Conservation (phyloP, 2,113 vertebrate species). For the Catharus fuscescens region DNA sequence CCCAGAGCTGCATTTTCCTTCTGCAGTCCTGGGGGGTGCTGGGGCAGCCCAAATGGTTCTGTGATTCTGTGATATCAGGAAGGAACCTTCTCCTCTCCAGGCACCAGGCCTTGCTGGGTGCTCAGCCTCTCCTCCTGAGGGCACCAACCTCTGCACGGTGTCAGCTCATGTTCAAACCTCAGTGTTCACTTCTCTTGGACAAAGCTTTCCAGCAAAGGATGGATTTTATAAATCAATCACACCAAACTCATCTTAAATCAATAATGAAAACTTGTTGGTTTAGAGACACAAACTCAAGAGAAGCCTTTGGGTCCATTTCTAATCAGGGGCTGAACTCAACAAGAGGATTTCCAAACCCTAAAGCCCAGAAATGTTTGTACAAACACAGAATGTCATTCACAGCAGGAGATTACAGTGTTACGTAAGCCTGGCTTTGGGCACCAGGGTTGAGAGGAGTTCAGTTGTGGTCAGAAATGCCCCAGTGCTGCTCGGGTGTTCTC, state of each 20-base stretch:
- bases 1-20: neutral
- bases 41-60: neutral
- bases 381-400: neutral
- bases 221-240: neutral
- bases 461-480: neutral
- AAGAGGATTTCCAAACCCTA: conserved; percentile 11
- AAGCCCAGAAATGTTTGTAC: neutral
- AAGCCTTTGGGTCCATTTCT: conserved; percentile 12
- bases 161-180: neutral
- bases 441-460: neutral
- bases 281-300: neutral
- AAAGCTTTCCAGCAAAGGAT: neutral
- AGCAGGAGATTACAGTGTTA: neutral
- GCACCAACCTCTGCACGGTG: rapidly evolving
- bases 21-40: neutral
- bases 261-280: neutral
- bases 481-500: neutral
- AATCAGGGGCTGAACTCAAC: neutral
- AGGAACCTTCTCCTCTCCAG: neutral
- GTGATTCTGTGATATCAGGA: neutral
- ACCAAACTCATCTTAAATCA: neutral
- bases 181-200: neutral
- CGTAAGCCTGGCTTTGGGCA: neutral
- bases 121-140: neutral
- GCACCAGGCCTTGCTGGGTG: neutral